Base-by-base conservation (phyloP, 2,113 vertebrate species). In the Toxotes jaculatrix region DNA sequence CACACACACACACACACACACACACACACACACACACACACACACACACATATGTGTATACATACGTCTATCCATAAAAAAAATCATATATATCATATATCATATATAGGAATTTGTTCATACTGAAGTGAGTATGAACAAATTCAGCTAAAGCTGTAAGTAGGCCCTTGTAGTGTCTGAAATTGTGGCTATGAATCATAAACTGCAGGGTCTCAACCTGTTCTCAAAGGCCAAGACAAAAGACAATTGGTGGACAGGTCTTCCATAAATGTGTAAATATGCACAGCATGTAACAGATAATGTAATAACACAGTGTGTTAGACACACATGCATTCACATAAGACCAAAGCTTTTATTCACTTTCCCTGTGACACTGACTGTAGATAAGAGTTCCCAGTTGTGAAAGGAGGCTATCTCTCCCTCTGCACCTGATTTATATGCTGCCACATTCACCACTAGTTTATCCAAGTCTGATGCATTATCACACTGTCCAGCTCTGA, bases 391-490 rank as follows among this genome's bases (percentile, higher is more conserved):
- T 81, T 75, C 64, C 81, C 57, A 38, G 62, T 77, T 70, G 80
- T 4, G 51, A 87, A 79, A 74, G 34, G 45, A 70, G 64, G 6
- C 72, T 74, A 62, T 87, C 80, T 82, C 65, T 87, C 80, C 80
- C 68, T 74, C 53, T 38, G 67, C 43, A 16, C 70, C 89, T 93
- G 91, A 93, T 91, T 94, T 90, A 93, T 91, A 85, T 74, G 78
- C 91, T 78, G 88, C 74, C 80, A 81, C 62, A 5, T 77, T 82
- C 79, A 42, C 81, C 66, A 73, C 71, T 10, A 40, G 80, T 77
- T 93, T 92, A 89, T 91, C 88, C 78, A 53, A 43, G 83, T 77
- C 67, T 77, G 76, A 88, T 75, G 80, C 80, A 76, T 86, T 87
- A 87, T 93, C 88, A 16, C 82, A 62, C 77, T 71, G 72, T 80